Evolutionary conservation across 2,888 invertebrate species (phyloP).

Genomic region (Stenchaetothrips biformis): DNA sequence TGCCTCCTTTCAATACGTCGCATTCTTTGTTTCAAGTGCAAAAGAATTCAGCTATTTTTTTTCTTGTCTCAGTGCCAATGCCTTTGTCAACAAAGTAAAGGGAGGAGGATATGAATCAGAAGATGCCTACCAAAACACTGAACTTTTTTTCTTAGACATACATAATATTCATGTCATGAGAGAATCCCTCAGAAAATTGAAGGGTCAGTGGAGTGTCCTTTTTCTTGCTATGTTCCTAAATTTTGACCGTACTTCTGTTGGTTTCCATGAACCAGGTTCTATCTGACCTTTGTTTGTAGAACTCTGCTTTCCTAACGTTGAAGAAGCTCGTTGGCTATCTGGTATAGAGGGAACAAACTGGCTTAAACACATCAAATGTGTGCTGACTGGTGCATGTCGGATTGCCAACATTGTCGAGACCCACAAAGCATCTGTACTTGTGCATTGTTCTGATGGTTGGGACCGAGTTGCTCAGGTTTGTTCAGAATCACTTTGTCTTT

Average conservation of each 20-base stretch:
- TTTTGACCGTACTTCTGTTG: conserved; percentile 21
- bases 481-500: neutral
- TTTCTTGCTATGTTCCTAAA: neutral
- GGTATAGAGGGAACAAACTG: conserved; percentile 94
- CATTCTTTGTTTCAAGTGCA: neutral
- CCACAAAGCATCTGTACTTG: conserved; percentile 92
- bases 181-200: conserved; percentile 89
- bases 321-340: conserved; percentile 90
- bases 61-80: conserved; percentile 71
- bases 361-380: conserved; percentile 95
- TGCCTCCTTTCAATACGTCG: neutral
- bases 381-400: conserved; percentile 88
- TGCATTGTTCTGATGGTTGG: conserved; percentile 98
- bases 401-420: conserved; percentile 97
- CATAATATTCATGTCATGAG: conserved; percentile 99
- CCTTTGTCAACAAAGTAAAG: conserved; percentile 96
- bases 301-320: conserved; percentile 90
- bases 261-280: conserved; percentile 15
- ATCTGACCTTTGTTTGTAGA: conserved; percentile 50
- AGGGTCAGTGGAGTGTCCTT: conserved; percentile 47
- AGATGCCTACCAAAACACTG: conserved; percentile 93
- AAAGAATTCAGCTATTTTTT: conserved; percentile 29
- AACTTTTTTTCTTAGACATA: conserved; percentile 95
- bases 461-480: conserved; percentile 78
- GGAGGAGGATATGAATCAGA: conserved; percentile 98